Percentiles rank a stretch among this genome's conserved stretches.
Evolutionary conservation across 2,888 invertebrate genomes (phyloP).

Genomic region (Callinectes sapidus): DNA sequence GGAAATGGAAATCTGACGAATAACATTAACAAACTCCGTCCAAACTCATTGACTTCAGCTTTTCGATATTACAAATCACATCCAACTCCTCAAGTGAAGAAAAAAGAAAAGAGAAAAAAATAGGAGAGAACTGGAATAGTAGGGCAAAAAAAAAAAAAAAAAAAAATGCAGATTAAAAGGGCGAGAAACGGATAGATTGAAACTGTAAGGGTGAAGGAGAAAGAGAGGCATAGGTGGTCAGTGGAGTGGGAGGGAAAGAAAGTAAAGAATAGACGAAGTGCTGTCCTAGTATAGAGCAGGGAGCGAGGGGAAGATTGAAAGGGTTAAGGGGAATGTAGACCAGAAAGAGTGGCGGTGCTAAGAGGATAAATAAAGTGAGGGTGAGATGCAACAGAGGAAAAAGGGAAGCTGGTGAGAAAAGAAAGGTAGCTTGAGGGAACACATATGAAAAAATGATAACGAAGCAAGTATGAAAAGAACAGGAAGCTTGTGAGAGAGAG

Average conservation of each 20-base stretch:
- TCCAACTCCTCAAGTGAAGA: not conserved
- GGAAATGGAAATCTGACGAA: not conserved
- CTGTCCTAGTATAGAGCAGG: not conserved
- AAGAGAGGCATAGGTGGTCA: not conserved
- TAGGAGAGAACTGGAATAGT: not conserved
- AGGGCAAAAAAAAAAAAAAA: not conserved
- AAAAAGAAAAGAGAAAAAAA: not conserved
- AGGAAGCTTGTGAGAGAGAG: not conserved
- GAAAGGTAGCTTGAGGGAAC: not conserved
- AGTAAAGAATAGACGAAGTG: not conserved
- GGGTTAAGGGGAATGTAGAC: not conserved
- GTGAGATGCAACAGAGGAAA: not conserved
- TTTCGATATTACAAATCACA: not conserved
- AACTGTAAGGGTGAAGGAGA: not conserved
- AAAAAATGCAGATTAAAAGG: not conserved
- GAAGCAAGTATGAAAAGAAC: not conserved
- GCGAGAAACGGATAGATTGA: not conserved
- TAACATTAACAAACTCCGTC: not conserved
- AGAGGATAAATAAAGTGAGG: not conserved
- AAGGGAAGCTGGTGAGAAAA: not conserved
- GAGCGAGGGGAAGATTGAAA: not conserved
- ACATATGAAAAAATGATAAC: not conserved
- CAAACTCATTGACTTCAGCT: not conserved
- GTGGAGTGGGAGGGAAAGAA: not conserved
- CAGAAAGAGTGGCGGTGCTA: not conserved